A percentile compares a stretch with the other conserved stretches of the same genome.
Conservation (phyloP, 92 coral and sea anemone species). For the Zoanthus sansibaricus region DNA sequence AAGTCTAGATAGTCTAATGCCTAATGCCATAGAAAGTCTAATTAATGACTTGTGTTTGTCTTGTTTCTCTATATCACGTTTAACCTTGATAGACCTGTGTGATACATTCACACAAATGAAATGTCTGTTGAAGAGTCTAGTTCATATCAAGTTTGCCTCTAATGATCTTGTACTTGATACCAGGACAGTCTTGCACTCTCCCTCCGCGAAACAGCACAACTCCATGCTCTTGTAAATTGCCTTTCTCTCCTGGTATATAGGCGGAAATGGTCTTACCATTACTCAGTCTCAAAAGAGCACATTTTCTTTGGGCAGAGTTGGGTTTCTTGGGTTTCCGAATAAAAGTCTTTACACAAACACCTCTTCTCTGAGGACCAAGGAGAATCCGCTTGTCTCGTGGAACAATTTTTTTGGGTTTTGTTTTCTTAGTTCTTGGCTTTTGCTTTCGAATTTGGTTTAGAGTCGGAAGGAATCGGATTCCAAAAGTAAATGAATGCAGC, state of each 20-base stretch:
- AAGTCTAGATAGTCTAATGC: no score
- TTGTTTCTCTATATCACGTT: neutral
- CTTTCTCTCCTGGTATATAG: slow-evolving; percentile 92
- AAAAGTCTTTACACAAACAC: slow-evolving; percentile 94
- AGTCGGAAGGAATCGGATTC: slow-evolving; percentile 82
- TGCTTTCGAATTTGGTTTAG: slow-evolving; percentile 86
- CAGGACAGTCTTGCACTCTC: slow-evolving; percentile 97
- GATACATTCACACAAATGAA: neutral
- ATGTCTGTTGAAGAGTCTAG: neutral
- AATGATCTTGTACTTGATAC: slow-evolving; percentile 90
- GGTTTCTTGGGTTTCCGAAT: slow-evolving; percentile 97
- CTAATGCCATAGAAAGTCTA: no score
- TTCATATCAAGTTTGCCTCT: slow-evolving; percentile 86
- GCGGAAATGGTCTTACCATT: slow-evolving; percentile 95
- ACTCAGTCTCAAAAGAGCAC: slow-evolving; percentile 89
- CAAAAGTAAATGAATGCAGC: slow-evolving; percentile 27
- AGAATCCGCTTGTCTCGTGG: slow-evolving; percentile 79
- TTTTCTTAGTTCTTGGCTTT: slow-evolving; percentile 84
- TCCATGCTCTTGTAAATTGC: slow-evolving; percentile 94
- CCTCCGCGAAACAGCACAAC: slow-evolving; percentile 98
- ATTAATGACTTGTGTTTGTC: no score
- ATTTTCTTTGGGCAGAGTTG: slow-evolving; percentile 96
- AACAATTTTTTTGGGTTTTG: slow-evolving; percentile 62
- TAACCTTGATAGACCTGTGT: no score
- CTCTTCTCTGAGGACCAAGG: slow-evolving; percentile 95